Evolutionary conservation across 2,113 vertebrate genomes (phyloP).

Genomic region (Zootoca vivipara): DNA sequence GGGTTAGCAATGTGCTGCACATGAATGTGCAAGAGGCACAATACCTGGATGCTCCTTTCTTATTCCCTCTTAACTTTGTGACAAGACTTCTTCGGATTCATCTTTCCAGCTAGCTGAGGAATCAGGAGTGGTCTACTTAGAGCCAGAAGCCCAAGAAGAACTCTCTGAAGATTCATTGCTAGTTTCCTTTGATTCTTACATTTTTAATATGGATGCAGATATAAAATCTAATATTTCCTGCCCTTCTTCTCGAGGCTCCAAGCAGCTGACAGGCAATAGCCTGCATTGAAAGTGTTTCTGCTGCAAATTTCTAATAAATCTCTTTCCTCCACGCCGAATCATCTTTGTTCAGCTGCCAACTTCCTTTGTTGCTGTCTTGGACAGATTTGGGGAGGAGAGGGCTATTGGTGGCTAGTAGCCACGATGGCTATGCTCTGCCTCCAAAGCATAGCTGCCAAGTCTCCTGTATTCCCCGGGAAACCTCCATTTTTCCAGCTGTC

Average conservation of each 20-base stretch:
- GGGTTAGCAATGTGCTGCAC: conserved; percentile 50
- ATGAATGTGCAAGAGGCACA: conserved; percentile 58
- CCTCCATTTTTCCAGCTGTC: no score
- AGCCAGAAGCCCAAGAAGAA: conserved; percentile 34
- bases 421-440: no score
- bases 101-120: conserved; percentile 47
- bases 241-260: neutral
- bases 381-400: neutral
- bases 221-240: neutral
- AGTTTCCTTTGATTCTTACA: neutral
- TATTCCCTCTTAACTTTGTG: conserved; percentile 50
- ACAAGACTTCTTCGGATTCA: conserved; percentile 47
- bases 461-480: no score
- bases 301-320: neutral
- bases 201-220: neutral
- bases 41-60: conserved; percentile 56
- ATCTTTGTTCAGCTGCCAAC: neutral
- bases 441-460: no score
- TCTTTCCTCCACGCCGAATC: neutral
- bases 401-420: neutral
- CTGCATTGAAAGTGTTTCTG: neutral
- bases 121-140: conserved; percentile 43
- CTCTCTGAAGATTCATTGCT: neutral
- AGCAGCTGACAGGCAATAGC: neutral
- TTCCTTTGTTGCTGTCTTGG: neutral